Base-by-base conservation (phyloP, 2,888 invertebrate species). In the Sinhomidia bicolor region DNA sequence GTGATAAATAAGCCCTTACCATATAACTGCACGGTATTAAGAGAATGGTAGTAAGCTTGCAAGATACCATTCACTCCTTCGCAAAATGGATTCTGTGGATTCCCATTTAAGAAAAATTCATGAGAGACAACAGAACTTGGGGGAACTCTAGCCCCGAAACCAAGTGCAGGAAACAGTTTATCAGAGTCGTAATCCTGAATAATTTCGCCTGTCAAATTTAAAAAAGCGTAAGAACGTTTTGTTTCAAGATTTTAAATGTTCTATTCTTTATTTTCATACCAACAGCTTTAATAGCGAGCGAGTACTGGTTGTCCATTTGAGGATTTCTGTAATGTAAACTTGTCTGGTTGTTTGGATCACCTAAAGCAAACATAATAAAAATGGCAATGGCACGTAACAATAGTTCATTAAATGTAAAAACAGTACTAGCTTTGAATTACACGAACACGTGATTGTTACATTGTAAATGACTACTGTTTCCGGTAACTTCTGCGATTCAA, bases 121-220 rank as follows among this genome's bases (percentile, higher is more conserved):
- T 95, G 94, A 9, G 94, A 94, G 0, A 95, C 94, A 20, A 89
- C 88, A 4, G 93, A 93, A 91, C 93, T 93, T 10, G 94, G 94
- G 17, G 94, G 94, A 68, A 94, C 91, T 91, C 94, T 93, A 0
- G 94, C 95, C 26, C 95, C 95, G 93, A 95, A 95, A n/a, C 89
- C 83, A 82, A 90, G 83, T 1, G 90, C 92, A 36, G 92, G 93
- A 88, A 93, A 91, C 12, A 90, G 57, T 54, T 91, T 92, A 74
- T 91, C 92, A n/a, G 90, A 90, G 82, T 91, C 92, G 62, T 92
- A 92, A 91, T 94, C 94, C 90, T 94, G 93, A 54, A 94, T 93
- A 83, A 94, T 94, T 89, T 94, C 94, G 6, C 91, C 91, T 90
- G 36, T 10, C 76, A 41, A 68, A 29, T 62, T 12, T 17, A 78